A percentile compares a stretch with the other conserved stretches of the same genome.
Evolutionary conservation across 2,888 invertebrate genomes (phyloP).

Genomic region (Temnothorax unifasciatus): DNA sequence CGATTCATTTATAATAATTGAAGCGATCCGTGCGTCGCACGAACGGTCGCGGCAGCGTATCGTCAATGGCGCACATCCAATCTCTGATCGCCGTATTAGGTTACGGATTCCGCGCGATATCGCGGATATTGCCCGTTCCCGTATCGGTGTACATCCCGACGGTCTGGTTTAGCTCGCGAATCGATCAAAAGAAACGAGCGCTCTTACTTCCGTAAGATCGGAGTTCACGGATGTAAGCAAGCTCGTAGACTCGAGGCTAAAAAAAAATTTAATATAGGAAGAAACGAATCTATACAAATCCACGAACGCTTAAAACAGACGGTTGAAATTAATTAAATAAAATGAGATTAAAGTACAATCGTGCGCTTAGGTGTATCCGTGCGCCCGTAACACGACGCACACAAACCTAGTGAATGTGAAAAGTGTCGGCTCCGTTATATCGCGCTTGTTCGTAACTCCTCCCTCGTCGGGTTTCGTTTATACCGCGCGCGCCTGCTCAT

Average conservation of each 20-base stretch:
- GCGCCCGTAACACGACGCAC: conserved; percentile 13
- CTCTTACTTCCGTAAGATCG: neutral
- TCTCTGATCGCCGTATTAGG: conserved; percentile 38
- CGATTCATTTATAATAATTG: conserved; percentile 51
- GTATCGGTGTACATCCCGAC: conserved; percentile 25
- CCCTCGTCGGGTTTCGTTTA: conserved; percentile 45
- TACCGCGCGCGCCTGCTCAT: conserved; percentile 39
- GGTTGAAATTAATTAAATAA: conserved; percentile 21
- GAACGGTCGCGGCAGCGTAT: conserved; percentile 37
- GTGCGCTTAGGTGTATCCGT: conserved; percentile 2
- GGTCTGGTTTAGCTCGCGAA: conserved; percentile 24
- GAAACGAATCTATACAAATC: neutral
- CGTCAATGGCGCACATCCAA: conserved; percentile 54
- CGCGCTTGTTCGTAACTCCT: conserved; percentile 57
- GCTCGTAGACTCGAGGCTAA: neutral
- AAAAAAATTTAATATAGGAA: neutral
- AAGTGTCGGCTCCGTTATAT: conserved; percentile 54
- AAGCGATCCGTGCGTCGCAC: conserved; percentile 50
- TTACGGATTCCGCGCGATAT: conserved; percentile 44
- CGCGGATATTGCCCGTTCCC: conserved; percentile 30
- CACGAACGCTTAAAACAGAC: neutral
- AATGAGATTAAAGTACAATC: neutral
- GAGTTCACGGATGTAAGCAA: neutral
- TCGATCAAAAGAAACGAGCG: conserved; percentile 36
- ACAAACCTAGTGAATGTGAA: conserved; percentile 48